Evolutionary conservation across 2,797 vertebrate species (phyloP).

Genomic region (Dicrostonyx torquatus): DNA sequence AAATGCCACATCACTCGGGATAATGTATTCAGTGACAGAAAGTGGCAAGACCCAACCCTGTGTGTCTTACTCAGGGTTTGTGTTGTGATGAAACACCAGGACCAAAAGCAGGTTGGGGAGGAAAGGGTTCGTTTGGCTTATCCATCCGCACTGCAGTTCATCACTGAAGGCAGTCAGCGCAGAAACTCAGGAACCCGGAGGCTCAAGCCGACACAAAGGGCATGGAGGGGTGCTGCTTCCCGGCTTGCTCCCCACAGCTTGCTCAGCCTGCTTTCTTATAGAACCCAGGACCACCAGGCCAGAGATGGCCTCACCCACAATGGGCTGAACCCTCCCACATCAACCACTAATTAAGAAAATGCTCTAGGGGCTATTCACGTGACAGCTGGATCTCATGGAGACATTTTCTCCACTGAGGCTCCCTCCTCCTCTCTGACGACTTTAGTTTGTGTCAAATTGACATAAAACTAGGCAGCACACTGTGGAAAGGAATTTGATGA

Average conservation of each 20-base stretch:
- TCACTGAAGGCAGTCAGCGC: neutral
- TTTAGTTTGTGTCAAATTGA: neutral
- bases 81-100: neutral
- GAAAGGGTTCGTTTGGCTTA: neutral
- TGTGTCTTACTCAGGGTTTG: neutral
- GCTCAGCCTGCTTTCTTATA: neutral
- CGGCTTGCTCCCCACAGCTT: neutral
- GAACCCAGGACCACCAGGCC: neutral
- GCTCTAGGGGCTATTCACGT: neutral
- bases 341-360: neutral
- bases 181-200: neutral
- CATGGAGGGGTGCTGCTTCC: neutral
- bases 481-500: neutral
- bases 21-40: neutral
- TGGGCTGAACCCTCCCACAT: neutral
- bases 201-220: neutral
- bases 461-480: neutral
- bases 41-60: neutral
- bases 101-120: neutral
- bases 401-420: neutral
- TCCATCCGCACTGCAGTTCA: neutral
- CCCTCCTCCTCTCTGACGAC: neutral
- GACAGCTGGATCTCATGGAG: neutral
- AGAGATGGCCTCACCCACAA: neutral
- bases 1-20: neutral